Conservation (phyloP, 1,140 invertebrate species). For the Megalopta genalis region DNA sequence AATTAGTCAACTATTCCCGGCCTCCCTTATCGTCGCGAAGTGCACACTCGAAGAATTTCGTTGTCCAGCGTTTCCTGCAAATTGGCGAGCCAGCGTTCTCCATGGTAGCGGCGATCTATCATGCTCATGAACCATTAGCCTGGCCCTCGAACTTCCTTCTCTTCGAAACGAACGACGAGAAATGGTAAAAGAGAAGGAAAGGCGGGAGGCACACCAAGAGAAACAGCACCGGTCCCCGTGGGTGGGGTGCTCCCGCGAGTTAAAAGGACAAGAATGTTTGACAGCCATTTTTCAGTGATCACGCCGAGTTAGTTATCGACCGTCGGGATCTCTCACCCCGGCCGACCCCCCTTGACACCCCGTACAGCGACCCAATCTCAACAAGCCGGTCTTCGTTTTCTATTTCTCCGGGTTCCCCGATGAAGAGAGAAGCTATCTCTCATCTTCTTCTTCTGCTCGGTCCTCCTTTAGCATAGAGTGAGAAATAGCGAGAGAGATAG, state of each 20-base stretch:
- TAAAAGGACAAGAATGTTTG: slow-evolving; percentile 79
- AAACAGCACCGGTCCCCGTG: slow-evolving; percentile 48
- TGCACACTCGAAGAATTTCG: slow-evolving; percentile 21
- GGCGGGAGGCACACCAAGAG: slow-evolving; percentile 3
- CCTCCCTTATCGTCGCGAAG: no score
- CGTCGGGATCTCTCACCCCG: slow-evolving; percentile 70
- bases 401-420: slow-evolving; percentile 71
- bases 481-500: no score
- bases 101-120: slow-evolving; percentile 52
- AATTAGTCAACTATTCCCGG: no score
- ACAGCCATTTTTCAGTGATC: slow-evolving; percentile 80
- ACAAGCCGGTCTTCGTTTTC: slow-evolving; percentile 71
- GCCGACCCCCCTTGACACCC: slow-evolving; percentile 50
- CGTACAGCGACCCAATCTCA: slow-evolving; percentile 65
- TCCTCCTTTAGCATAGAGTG: slow-evolving; percentile 37
- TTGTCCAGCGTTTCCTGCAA: slow-evolving; percentile 39
- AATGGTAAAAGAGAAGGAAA: slow-evolving; percentile 23
- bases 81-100: slow-evolving; percentile 52
- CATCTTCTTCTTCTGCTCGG: slow-evolving; percentile 63
- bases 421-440: slow-evolving; percentile 73
- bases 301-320: slow-evolving; percentile 77
- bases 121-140: slow-evolving; percentile 65
- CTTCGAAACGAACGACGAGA: slow-evolving; percentile 1
- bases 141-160: slow-evolving; percentile 34
- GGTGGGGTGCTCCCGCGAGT: slow-evolving; percentile 71